Percentiles rank a stretch among this genome's conserved stretches.
Conservation (phyloP, 2,797 vertebrate genomes). For the Microtus obscurus region DNA sequence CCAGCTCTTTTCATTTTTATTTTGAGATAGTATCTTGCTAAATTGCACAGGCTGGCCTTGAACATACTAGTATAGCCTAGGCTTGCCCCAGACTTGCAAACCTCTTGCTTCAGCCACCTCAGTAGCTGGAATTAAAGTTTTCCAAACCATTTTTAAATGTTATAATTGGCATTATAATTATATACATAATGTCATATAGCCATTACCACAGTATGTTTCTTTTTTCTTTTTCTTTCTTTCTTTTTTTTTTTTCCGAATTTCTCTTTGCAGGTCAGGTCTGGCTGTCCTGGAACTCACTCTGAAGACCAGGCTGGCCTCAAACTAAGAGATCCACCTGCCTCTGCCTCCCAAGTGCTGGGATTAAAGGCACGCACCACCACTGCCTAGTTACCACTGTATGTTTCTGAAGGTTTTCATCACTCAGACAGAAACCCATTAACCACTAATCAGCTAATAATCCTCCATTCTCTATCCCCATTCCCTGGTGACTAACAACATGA, state of each 20-base stretch:
- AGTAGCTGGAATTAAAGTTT: not conserved
- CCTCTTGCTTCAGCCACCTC: not conserved
- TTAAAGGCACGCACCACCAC: not conserved
- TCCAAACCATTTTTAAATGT: not conserved
- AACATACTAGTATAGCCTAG: not conserved
- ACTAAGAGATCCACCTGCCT: not conserved
- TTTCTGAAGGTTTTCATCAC: slow-evolving; percentile 8
- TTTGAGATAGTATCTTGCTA: not conserved
- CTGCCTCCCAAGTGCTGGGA: not conserved
- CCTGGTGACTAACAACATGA: not conserved
- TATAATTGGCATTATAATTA: not conserved
- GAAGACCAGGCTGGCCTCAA: not conserved
- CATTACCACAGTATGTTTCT: not conserved
- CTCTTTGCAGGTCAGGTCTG: not conserved
- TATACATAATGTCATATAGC: not conserved
- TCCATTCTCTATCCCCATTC: not conserved
- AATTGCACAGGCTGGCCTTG: not conserved
- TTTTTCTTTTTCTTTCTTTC: rapidly evolving
- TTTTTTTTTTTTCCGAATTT: not conserved
- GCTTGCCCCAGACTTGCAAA: not conserved
- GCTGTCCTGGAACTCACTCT: not conserved
- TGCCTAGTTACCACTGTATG: not conserved
- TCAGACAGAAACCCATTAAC: slow-evolving; percentile 16
- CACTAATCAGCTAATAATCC: not conserved
- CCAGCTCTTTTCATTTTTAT: not conserved